A percentile compares a stretch with the other conserved stretches of the same genome.
These are phyloP conservation scores for Brassicogethes aeneus DNA, from an alignment of 2,888 invertebrate species.

Conservation along the genomic window DNA sequence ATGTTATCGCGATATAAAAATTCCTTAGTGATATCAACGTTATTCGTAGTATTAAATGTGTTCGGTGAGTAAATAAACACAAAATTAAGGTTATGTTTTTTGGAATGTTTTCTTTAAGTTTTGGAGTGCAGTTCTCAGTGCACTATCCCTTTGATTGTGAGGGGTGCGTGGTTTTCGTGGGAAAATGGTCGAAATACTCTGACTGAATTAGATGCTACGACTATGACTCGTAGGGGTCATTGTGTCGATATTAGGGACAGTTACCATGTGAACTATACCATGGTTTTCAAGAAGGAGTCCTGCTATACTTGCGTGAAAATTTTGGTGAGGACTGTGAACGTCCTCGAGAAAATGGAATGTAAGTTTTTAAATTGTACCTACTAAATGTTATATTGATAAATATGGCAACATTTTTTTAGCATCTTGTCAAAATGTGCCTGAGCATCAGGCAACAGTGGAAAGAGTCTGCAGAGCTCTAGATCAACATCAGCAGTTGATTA, in stretches of 20 bases:
- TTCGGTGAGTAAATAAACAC: no score
- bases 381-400: background rate
- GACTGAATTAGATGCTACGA: conserved; percentile 72
- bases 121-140: conserved; percentile 42
- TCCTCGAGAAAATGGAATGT: conserved; percentile 84
- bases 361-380: no score
- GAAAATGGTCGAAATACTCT: conserved; percentile 77
- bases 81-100: no score
- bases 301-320: conserved; percentile 84
- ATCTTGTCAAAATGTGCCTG: conserved; percentile 63
- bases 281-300: conserved; percentile 61
- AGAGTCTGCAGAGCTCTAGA: conserved; percentile 68
- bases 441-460: conserved; percentile 60
- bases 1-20: no score
- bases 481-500: conserved; percentile 71
- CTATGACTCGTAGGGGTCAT: conserved; percentile 65
- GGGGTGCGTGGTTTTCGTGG: conserved; percentile 88
- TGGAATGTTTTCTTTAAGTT: no score
- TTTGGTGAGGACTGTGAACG: conserved; percentile 77
- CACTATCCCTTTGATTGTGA: conserved; percentile 66
- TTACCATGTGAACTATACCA: conserved; percentile 73
- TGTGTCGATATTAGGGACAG: conserved; percentile 68
- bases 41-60: no score
- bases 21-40: no score
- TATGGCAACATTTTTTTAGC: conserved; percentile 36